Base-by-base conservation (phyloP, 1,140 invertebrate species). In the Drosophila subobscura region DNA sequence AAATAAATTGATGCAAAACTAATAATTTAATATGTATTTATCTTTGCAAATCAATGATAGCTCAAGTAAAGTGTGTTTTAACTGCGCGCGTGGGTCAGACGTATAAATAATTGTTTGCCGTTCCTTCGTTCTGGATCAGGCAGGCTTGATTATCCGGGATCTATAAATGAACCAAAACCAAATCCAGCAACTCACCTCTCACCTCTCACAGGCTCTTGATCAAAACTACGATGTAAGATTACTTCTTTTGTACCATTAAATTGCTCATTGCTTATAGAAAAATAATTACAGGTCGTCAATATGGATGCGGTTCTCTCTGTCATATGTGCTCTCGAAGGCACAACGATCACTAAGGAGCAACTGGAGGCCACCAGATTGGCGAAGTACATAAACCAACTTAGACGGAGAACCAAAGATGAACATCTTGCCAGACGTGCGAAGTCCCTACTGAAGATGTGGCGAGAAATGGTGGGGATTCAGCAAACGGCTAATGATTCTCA, bases 341-440 rank as follows among this genome's bases (percentile, higher is more conserved):
- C 96, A 92, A 94, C 96, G 92, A 97, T 99, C 93, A 98, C 97
- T 92, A 97, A 97, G 94, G 97, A 98, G 92, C 94, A 97, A 93
- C 93, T 98, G 93, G 97, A 98, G 95, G 94, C 94, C 94, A 95
- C 98, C 93, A 93, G 97, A 94, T 93, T 99, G 92, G 98, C 97
- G n/a, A 97, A 96, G 92, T 95, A 96, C 89, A 96, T 99, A 86
- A 99, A 99, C 92, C 96, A 98, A 92, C 92, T 98, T 22, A 94
- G 98, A 53, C 93, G 96, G 59, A 96, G 97, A 91, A 97, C 97
- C 37, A 94, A 93, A 47, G 93, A 94, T 68, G 95, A 97, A 78
- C 93, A 94, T 42, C 93, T 99, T 89, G 97, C 97, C 23, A 95
- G 96, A 79, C 94, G 97, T 72, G 96, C 97, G 12, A 98, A 98